phyloP scores from a whole-genome alignment of 2,888 invertebrate species.

The Nysson spinosus region DNA sequence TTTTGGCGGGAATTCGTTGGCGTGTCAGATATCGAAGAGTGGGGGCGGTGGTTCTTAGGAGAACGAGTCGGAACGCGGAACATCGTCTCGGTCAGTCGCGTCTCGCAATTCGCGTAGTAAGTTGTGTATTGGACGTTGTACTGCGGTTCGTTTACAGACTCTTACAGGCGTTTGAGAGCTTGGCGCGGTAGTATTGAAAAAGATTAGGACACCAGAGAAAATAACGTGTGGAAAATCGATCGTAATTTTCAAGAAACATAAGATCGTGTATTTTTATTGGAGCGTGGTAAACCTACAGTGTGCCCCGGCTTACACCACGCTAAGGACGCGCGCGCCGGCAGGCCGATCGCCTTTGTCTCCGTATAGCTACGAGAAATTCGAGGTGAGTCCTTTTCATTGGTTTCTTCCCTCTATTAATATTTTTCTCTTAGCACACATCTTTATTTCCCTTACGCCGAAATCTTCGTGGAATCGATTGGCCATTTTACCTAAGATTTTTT shows the following conservation, averaged over 20 bases:
- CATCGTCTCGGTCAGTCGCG: slow-evolving; percentile 53
- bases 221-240: neutral
- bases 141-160: neutral
- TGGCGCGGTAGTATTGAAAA: slow-evolving; percentile 28
- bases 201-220: neutral
- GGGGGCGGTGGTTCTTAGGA: slow-evolving; percentile 34
- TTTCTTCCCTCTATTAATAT: slow-evolving; percentile 15
- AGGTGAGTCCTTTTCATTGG: slow-evolving; percentile 23
- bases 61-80: slow-evolving; percentile 47
- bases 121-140: slow-evolving; percentile 1
- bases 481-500: slow-evolving; percentile 20
- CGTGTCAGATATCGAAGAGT: slow-evolving; percentile 35
- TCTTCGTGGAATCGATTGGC: neutral
- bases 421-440: neutral
- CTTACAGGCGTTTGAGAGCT: too few relatives aligned
- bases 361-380: slow-evolving; percentile 32
- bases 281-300: neutral
- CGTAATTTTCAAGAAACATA: slow-evolving; percentile 3
- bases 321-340: slow-evolving; percentile 65
- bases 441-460: neutral
- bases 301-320: slow-evolving; percentile 32
- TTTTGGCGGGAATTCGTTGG: slow-evolving; percentile 67
- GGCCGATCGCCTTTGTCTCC: slow-evolving; percentile 63
- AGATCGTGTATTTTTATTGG: neutral
- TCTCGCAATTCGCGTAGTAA: slow-evolving; percentile 42